phyloP scores from a whole-genome alignment of 2,888 invertebrate species.

The Leptinotarsa rubiginosa region DNA sequence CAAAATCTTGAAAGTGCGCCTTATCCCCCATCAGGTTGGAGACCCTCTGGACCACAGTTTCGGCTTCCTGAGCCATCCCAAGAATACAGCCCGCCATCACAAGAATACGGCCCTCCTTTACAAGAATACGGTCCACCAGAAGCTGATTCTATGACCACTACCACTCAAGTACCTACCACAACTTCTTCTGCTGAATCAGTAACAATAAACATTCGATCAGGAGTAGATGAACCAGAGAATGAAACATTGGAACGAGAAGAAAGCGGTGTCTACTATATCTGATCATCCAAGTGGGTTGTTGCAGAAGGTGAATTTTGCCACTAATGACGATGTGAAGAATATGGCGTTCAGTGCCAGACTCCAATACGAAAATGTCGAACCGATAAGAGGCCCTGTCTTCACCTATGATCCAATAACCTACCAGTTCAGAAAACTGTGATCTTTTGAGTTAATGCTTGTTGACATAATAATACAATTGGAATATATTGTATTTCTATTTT shows the following conservation, averaged over 20 bases:
- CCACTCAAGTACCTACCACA: slow-evolving; percentile 23
- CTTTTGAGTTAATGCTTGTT: not conserved
- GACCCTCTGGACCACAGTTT: slow-evolving; percentile 29
- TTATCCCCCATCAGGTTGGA: slow-evolving; percentile 42
- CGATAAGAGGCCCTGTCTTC: slow-evolving; percentile 74
- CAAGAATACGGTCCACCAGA: slow-evolving; percentile 47
- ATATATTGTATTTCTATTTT: too few relatives aligned
- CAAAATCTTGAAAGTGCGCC: slow-evolving; percentile 14
- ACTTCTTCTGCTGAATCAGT: slow-evolving; percentile 40
- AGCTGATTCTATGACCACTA: slow-evolving; percentile 55
- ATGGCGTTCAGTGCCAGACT: slow-evolving; percentile 76
- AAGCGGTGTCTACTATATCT: slow-evolving; percentile 74
- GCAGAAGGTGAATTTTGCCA: slow-evolving; percentile 74
- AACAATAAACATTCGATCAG: slow-evolving; percentile 34
- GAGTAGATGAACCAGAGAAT: not conserved
- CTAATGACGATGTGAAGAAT: slow-evolving; percentile 68
- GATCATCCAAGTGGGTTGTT: slow-evolving; percentile 74
- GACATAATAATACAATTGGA: too few relatives aligned
- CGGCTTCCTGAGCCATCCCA: slow-evolving; percentile 20
- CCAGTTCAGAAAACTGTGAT: slow-evolving; percentile 23
- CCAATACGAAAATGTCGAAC: slow-evolving; percentile 73
- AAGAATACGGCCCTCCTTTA: slow-evolving; percentile 26
- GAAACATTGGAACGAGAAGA: slow-evolving; percentile 52
- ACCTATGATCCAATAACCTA: slow-evolving; percentile 62
- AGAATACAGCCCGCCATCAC: slow-evolving; percentile 37